Evolutionary conservation across 2,888 invertebrate genomes (phyloP).

Genomic region (Fissipunctia ypsillon): DNA sequence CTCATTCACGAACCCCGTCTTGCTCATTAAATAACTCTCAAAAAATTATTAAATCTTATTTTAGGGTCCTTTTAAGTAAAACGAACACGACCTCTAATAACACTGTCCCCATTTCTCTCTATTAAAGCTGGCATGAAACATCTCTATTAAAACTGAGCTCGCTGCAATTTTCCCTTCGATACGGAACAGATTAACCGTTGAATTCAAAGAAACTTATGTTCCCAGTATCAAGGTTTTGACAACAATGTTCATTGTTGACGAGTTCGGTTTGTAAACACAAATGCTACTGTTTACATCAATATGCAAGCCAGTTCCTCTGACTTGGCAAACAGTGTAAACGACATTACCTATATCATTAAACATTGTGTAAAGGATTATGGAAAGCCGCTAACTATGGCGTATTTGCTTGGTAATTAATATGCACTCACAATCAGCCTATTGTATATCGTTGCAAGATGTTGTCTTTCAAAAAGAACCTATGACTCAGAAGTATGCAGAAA

Average conservation of each 20-base stretch:
- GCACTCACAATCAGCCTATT: background rate
- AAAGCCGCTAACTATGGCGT: slow-evolving; percentile 14
- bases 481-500: background rate
- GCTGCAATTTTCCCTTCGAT: slow-evolving; percentile 34
- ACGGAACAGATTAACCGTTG: slow-evolving; percentile 31
- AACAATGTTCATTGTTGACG: slow-evolving; percentile 58
- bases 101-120: background rate
- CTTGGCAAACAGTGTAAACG: slow-evolving; percentile 23
- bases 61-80: background rate
- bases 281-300: slow-evolving; percentile 31
- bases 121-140: background rate
- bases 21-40: background rate
- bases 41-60: background rate
- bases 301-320: slow-evolving; percentile 22
- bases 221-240: slow-evolving; percentile 44
- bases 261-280: slow-evolving; percentile 37
- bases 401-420: background rate
- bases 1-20: background rate
- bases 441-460: background rate
- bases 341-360: slow-evolving; percentile 28
- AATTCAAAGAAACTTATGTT: slow-evolving; percentile 54
- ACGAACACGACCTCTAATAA: background rate
- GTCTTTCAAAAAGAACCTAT: background rate
- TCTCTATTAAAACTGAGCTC: slow-evolving; percentile 24
- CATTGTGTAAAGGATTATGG: slow-evolving; percentile 5